Conservation (phyloP, 2,113 vertebrate genomes). For the Nibea albiflora region DNA sequence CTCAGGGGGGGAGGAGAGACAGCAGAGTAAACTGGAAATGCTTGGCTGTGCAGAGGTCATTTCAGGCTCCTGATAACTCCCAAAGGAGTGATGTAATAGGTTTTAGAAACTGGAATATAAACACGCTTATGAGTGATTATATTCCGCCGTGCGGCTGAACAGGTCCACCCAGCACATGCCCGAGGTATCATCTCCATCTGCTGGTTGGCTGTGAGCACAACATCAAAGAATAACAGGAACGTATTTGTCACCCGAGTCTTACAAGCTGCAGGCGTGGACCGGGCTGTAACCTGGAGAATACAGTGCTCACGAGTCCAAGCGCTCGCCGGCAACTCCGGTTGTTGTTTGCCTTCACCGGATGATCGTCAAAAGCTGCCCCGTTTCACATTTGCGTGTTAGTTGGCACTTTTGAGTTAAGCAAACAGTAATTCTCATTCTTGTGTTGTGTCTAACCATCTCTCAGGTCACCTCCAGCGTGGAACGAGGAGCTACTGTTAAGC, state of each 20-base stretch:
- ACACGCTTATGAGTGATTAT: conserved; percentile 58
- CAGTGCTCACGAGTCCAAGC: neutral
- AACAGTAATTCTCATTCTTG: neutral
- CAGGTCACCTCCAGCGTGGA: conserved; percentile 87
- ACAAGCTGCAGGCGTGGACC: neutral
- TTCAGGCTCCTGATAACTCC: conserved; percentile 61
- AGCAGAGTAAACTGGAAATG: conserved; percentile 72
- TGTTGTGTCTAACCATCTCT: conserved; percentile 2
- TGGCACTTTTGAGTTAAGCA: no score
- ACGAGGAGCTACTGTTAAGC: conserved; percentile 90
- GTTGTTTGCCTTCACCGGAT: neutral
- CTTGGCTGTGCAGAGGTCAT: conserved; percentile 58
- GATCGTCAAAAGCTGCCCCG: neutral
- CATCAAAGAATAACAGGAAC: conserved; percentile 6
- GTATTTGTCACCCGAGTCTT: neutral
- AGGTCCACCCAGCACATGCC: neutral
- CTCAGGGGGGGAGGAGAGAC: conserved; percentile 49
- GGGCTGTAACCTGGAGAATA: neutral
- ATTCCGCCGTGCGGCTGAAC: conserved; percentile 39
- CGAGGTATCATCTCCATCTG: conserved; percentile 58
- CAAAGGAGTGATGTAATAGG: conserved; percentile 69
- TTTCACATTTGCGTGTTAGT: no score
- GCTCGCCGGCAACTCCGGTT: no score
- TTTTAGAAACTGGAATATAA: conserved; percentile 52
- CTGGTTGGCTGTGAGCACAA: conserved; percentile 43